Evolutionary conservation across 1,140 invertebrate species (phyloP), one percentile per base, ranked within the genome.

Genomic region (Drosophila leontia): DNA sequence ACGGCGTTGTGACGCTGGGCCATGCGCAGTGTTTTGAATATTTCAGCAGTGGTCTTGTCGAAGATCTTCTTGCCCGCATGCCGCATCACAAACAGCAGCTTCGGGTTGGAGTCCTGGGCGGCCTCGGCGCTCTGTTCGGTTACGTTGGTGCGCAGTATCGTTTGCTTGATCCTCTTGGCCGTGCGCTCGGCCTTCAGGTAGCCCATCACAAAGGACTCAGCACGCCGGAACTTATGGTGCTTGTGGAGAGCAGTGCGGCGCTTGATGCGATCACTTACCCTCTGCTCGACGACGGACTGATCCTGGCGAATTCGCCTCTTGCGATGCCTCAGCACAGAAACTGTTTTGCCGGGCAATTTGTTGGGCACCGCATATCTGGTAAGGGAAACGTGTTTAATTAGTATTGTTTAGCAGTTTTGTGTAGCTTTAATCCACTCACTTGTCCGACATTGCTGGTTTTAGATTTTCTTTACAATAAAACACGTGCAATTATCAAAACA

Each of bases 301-400:
- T 93, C 91, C 47, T 92, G 82, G 13, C 77, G 64, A 39, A 93
- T 91, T 3, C 92, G 80, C n/a, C 86, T 72, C 62, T 91, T 92
- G 26, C 92, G 91, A 57, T 93, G 92, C 58, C 83, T 85, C 2
- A 93, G 70, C 41, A 93, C 86, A 7, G 91, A 91, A 5, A 93
- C 79, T 41, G 92, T 93, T 77, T 93, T 93, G 29, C 92, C 91
- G 32, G 92, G 92, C 29, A 93, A 64, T 80, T 93, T 93, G 55
- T 93, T 93, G 15, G 92, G 88, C 8, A 93, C 91, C 0, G 92
- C 92, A 50, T 92, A 93, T 87, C 91, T 93, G 17, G 9, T 1
- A 13, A 17, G 0, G 2, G 7, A 35, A 58, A 3, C 2, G 19
- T 26, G 35, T 26, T 56, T n/a, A 39, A 26, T 56, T 39, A 39